A percentile compares a stretch with the other conserved stretches of the same genome.
These are phyloP conservation scores for Synergus itoensis DNA, from an alignment of 2,888 invertebrate genomes.

Conservation along the genomic window DNA sequence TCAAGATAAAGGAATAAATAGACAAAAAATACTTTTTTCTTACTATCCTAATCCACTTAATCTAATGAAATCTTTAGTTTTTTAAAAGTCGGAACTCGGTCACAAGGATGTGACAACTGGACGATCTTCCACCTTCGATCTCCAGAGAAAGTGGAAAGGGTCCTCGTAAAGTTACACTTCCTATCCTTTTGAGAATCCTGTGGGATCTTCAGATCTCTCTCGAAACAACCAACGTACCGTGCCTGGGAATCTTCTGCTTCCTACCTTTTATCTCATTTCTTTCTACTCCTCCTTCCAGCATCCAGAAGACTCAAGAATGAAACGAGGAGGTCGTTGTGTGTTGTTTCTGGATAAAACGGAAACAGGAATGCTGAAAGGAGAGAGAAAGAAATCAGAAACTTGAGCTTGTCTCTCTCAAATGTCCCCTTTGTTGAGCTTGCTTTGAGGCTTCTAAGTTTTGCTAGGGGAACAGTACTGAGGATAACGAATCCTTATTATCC, in stretches of 20 bases:
- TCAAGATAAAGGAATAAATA: no score
- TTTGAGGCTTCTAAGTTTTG: constrained; percentile 35
- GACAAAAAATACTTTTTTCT: background rate
- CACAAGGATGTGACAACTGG: constrained; percentile 16
- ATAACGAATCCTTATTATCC: constrained; percentile 47
- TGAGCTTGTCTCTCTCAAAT: constrained; percentile 16
- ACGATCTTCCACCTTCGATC: constrained; percentile 15
- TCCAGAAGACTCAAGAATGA: constrained; percentile 13
- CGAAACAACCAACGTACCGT: constrained; percentile 50
- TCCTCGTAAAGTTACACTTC: constrained; percentile 44
- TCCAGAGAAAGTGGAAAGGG: constrained; percentile 20
- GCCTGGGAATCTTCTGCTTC: constrained; percentile 45
- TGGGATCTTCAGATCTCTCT: constrained; percentile 43
- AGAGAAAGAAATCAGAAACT: constrained; percentile 14
- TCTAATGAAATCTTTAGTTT: constrained; percentile 9
- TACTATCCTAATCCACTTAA: background rate
- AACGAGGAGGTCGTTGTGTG: constrained; percentile 18
- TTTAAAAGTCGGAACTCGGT: background rate
- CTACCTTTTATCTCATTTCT: background rate
- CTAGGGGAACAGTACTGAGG: constrained; percentile 3
- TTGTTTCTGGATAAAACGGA: constrained; percentile 29
- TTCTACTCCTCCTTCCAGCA: background rate
- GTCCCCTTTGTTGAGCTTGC: constrained; percentile 35
- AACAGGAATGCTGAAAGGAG: constrained; percentile 13
- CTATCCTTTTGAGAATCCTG: constrained; percentile 44